Percentiles rank a stretch among this genome's conserved stretches.
Conservation (phyloP, 2,797 vertebrate genomes). For the Centroberyx gerrardi region DNA sequence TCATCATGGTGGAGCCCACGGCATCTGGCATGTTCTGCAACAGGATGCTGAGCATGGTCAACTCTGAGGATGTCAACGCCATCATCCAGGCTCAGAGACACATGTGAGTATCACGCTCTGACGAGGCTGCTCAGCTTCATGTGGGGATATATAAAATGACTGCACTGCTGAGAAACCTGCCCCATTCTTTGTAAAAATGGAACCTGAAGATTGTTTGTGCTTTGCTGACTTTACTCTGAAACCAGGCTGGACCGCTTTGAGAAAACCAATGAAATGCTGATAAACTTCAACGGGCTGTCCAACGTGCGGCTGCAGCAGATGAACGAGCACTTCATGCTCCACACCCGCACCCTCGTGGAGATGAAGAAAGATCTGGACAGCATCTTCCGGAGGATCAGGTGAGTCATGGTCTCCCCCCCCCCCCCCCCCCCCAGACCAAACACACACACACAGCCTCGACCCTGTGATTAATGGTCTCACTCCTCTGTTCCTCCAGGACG, state of each 20-base stretch:
- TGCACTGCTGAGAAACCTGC: background rate
- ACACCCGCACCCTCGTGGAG: constrained; percentile 93
- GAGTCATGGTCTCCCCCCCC: background rate
- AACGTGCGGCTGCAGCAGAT: constrained; percentile 94
- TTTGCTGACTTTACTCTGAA: constrained; percentile 10
- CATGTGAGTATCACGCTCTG: constrained; percentile 88
- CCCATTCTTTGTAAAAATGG: background rate
- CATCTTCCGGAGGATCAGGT: constrained; percentile 97
- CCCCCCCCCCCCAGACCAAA: background rate
- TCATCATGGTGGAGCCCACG: constrained; percentile 88
- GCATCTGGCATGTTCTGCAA: constrained; percentile 94
- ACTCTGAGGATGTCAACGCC: constrained; percentile 95
- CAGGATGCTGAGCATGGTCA: constrained; percentile 98
- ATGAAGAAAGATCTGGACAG: constrained; percentile 98
- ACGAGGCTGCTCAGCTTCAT: background rate
- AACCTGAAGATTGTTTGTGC: background rate
- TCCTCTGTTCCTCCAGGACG: constrained; percentile 80
- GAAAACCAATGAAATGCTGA: constrained; percentile 99
- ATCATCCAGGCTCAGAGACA: constrained; percentile 98
- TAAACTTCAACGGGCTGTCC: constrained; percentile 97
- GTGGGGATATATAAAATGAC: background rate
- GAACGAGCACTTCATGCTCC: constrained; percentile 94
- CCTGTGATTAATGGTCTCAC: background rate
- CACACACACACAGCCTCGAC: background rate
- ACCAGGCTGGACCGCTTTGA: constrained; percentile 97